Conservation (phyloP, 2,888 invertebrate genomes). For the Ectemnius cavifrons region DNA sequence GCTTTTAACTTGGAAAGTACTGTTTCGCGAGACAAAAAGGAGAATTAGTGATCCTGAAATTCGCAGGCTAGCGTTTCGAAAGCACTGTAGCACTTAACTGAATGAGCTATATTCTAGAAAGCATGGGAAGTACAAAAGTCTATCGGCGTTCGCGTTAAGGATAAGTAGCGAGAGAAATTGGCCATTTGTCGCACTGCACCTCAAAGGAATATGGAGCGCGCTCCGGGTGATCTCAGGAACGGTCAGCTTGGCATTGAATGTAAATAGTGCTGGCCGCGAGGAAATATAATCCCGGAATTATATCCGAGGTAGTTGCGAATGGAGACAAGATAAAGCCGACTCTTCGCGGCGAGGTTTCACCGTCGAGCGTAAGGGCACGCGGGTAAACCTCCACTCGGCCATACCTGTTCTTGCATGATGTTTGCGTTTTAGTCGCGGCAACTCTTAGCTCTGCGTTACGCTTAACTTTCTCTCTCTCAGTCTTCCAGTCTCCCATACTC, state of each 20-base stretch:
- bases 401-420: background rate
- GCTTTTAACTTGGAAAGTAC: too few species aligned
- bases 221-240: constrained; percentile 5
- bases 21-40: too few species aligned
- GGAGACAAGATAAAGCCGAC: constrained; percentile 25
- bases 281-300: constrained; percentile 15
- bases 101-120: too few species aligned
- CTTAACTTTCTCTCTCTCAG: background rate
- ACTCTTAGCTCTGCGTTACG: background rate
- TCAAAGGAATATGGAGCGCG: background rate
- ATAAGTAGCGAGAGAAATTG: constrained; percentile 1
- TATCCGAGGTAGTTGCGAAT: constrained; percentile 13
- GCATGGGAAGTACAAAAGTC: too few species aligned
- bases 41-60: too few species aligned
- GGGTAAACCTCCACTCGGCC: background rate
- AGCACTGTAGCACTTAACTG: too few species aligned
- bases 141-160: too few species aligned
- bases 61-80: too few species aligned
- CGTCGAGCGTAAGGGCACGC: background rate
- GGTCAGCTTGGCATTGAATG: constrained; percentile 33
- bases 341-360: background rate
- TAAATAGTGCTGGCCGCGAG: background rate
- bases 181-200: constrained; percentile 31
- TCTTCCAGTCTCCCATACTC: background rate
- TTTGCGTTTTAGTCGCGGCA: background rate